Percentiles rank a stretch among this genome's conserved stretches.
These are phyloP conservation scores for Channallabes apus DNA, from an alignment of 2,797 vertebrate species.

Conservation along the genomic window DNA sequence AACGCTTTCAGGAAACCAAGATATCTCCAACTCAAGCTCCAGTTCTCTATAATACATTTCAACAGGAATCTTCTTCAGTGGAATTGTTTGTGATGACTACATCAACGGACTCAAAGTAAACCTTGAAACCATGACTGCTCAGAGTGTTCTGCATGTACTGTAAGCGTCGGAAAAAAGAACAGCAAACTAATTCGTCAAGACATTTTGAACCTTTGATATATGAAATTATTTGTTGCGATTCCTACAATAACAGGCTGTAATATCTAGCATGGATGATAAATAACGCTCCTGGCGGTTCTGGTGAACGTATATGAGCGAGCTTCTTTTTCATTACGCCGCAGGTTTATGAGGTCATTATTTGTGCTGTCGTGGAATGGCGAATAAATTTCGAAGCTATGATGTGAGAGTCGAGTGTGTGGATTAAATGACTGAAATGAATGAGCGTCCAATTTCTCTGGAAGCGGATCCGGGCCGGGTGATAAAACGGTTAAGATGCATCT, in stretches of 20 bases:
- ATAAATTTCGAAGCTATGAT: conserved; percentile 23
- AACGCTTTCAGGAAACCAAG: neutral
- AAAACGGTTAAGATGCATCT: neutral
- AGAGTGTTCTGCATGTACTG: neutral
- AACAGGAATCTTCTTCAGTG: no score
- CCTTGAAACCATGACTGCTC: neutral
- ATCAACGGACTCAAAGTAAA: neutral
- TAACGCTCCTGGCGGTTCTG: conserved; percentile 4
- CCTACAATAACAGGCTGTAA: conserved; percentile 28
- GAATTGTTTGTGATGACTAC: neutral
- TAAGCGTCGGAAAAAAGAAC: neutral
- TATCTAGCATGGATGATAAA: conserved; percentile 22
- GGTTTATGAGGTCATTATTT: conserved; percentile 34
- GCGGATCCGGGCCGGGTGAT: neutral
- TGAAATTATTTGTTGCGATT: conserved; percentile 18
- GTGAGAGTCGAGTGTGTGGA: conserved; percentile 14
- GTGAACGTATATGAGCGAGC: conserved; percentile 8
- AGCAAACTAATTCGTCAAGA: neutral
- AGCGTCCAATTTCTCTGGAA: conserved; percentile 3
- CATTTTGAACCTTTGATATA: neutral
- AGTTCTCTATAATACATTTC: neutral
- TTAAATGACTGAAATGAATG: conserved; percentile 9
- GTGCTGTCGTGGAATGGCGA: conserved; percentile 20
- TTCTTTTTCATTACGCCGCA: conserved; percentile 28
- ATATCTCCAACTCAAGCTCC: neutral